These are phyloP conservation scores for Tetranychus piercei DNA, from an alignment of 2,888 invertebrate genomes.

Conservation along the genomic window DNA sequence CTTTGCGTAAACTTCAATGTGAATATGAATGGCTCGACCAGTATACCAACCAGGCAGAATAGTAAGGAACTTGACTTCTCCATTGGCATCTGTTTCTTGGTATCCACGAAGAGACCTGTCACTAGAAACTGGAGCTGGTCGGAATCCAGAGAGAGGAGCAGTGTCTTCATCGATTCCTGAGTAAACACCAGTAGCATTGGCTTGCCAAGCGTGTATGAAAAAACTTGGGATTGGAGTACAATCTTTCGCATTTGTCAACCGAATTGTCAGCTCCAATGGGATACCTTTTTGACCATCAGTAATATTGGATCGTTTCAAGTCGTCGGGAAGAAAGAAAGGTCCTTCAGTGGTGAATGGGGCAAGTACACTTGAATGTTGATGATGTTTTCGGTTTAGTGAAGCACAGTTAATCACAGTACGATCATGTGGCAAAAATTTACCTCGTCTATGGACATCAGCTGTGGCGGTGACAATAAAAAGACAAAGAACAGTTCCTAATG, in stretches of 20 bases:
- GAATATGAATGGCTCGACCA: constrained; percentile 9
- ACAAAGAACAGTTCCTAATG: too few relatives aligned
- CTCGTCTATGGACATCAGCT: neutral
- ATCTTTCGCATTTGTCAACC: neutral
- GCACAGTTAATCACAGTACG: constrained; percentile 5
- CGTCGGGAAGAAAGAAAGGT: constrained; percentile 5
- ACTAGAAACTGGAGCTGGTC: constrained; percentile 3
- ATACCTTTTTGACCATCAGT: constrained; percentile 1
- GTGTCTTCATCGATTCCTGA: neutral
- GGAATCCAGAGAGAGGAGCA: neutral
- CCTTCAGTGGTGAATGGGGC: neutral
- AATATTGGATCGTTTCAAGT: neutral
- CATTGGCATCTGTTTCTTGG: constrained; percentile 18
- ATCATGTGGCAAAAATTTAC: neutral
- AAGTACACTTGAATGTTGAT: neutral
- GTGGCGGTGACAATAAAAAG: too few relatives aligned
- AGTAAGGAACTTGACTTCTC: constrained; percentile 14
- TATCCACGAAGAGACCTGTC: constrained; percentile 17
- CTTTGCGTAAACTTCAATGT: neutral
- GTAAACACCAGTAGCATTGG: neutral
- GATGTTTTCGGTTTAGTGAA: neutral
- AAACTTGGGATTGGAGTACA: neutral
- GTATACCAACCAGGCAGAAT: constrained; percentile 16
- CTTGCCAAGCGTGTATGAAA: neutral
- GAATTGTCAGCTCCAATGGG: neutral